phyloP scores from a whole-genome alignment of 2,888 invertebrate species.

The Trichacis sp. region DNA sequence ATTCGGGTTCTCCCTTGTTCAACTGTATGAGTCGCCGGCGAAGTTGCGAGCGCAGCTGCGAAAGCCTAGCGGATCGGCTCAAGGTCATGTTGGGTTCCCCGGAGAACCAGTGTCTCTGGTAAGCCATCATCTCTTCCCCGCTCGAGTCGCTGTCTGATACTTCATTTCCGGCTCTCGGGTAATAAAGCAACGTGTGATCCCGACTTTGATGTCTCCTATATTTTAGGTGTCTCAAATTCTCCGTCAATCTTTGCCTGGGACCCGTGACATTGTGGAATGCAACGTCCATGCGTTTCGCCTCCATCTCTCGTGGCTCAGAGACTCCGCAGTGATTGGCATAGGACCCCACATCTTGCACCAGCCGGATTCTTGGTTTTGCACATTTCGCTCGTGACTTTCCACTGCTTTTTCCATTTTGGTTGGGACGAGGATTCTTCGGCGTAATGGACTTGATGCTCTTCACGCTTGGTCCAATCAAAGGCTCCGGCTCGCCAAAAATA shows the following conservation, averaged over 20 bases:
- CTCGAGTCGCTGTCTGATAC: constrained; percentile 69
- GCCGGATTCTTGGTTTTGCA: constrained; percentile 56
- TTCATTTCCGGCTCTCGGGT: constrained; percentile 67
- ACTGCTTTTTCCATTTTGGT: constrained; percentile 52
- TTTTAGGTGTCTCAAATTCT: constrained; percentile 51
- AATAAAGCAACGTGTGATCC: constrained; percentile 65
- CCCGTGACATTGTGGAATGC: constrained; percentile 46
- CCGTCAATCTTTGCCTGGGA: constrained; percentile 49
- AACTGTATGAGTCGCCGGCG: constrained; percentile 70
- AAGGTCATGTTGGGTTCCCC: constrained; percentile 56
- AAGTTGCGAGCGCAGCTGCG: constrained; percentile 66
- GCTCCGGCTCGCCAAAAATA: constrained; percentile 69
- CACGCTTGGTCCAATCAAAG: constrained; percentile 52
- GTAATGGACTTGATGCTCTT: constrained; percentile 55
- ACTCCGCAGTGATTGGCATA: constrained; percentile 37
- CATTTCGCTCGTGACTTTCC: constrained; percentile 58
- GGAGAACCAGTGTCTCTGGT: constrained; percentile 69
- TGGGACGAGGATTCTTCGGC: constrained; percentile 54
- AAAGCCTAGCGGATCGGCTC: constrained; percentile 61
- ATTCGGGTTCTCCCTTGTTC: constrained; percentile 59
- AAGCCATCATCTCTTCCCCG: constrained; percentile 64
- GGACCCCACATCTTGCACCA: constrained; percentile 41
- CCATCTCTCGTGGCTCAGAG: constrained; percentile 18
- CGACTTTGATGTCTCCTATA: constrained; percentile 53
- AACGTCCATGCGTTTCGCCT: constrained; percentile 45